Percentiles rank a stretch among this genome's conserved stretches.
Conservation (phyloP, 2,113 vertebrate genomes). For the Suricata suricatta region DNA sequence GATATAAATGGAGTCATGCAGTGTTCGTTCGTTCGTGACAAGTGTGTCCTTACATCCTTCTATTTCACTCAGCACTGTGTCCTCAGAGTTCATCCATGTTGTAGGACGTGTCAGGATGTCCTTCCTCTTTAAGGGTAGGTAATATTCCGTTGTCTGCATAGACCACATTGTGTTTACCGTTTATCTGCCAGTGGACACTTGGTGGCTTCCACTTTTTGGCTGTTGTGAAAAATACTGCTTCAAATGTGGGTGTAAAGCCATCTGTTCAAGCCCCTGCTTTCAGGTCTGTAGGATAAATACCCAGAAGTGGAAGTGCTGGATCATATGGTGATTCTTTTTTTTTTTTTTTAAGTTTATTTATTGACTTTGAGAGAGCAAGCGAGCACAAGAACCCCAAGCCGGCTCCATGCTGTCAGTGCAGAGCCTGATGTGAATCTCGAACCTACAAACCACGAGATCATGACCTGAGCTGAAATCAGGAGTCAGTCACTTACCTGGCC, state of each 20-base stretch:
- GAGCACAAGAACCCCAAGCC: too few relatives aligned
- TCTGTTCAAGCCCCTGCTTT: not conserved
- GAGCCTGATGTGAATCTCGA: too few relatives aligned
- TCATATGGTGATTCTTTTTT: not conserved
- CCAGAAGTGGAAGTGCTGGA: not conserved
- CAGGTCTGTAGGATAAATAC: not conserved
- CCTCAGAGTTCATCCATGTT: not conserved
- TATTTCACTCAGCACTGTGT: not conserved
- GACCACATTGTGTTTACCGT: not conserved
- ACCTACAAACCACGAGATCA: too few relatives aligned
- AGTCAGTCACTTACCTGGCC: too few relatives aligned
- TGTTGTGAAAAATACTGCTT: not conserved
- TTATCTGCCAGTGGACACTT: not conserved
- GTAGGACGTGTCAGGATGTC: not conserved
- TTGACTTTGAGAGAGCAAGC: too few relatives aligned
- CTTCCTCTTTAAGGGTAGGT: not conserved
- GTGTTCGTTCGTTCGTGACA: not conserved
- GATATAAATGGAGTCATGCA: not conserved
- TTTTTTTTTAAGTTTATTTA: too few relatives aligned
- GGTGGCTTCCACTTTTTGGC: not conserved
- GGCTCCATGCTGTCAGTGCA: too few relatives aligned
- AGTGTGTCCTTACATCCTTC: not conserved
- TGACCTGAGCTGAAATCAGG: too few relatives aligned
- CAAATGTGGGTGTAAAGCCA: not conserved
- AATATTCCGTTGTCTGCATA: fast-evolving